Conservation (phyloP, 2,888 invertebrate species). For the Pediacus dermestoides region DNA sequence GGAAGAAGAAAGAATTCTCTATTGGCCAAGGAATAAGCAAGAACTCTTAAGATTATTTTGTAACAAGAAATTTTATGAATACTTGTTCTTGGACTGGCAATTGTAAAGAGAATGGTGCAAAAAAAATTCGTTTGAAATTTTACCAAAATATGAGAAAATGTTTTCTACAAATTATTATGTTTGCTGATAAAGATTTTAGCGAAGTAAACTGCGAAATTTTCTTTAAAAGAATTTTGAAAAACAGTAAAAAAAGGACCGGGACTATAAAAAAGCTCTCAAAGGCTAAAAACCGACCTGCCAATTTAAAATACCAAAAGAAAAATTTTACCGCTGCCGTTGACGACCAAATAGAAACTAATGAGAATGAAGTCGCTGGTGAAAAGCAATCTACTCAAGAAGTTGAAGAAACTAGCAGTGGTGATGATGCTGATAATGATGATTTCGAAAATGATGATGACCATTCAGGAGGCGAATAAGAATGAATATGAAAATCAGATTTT, state of each 20-base stretch:
- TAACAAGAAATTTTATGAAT: constrained; percentile 15
- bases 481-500: no score
- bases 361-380: no score
- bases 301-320: constrained; percentile 20
- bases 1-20: constrained; percentile 6
- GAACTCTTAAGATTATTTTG: constrained; percentile 17
- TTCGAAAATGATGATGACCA: no score
- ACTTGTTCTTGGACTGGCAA: constrained; percentile 19
- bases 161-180: constrained; percentile 14
- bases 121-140: constrained; percentile 17
- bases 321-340: no score
- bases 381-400: neutral
- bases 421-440: no score
- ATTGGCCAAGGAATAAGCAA: constrained; percentile 11
- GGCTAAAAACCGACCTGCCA: constrained; percentile 16
- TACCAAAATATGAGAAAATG: constrained; percentile 16
- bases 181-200: constrained; percentile 15
- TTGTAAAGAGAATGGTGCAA: constrained; percentile 11
- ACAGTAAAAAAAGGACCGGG: constrained; percentile 12
- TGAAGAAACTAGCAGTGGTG: neutral
- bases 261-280: constrained; percentile 9
- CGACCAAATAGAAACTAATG: no score
- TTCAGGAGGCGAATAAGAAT: no score
- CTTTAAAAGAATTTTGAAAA: constrained; percentile 18
- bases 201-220: constrained; percentile 16